Percentiles rank a stretch among this genome's conserved stretches.
These are phyloP conservation scores for Andrena minutula DNA, from an alignment of 2,888 invertebrate genomes.

Conservation along the genomic window DNA sequence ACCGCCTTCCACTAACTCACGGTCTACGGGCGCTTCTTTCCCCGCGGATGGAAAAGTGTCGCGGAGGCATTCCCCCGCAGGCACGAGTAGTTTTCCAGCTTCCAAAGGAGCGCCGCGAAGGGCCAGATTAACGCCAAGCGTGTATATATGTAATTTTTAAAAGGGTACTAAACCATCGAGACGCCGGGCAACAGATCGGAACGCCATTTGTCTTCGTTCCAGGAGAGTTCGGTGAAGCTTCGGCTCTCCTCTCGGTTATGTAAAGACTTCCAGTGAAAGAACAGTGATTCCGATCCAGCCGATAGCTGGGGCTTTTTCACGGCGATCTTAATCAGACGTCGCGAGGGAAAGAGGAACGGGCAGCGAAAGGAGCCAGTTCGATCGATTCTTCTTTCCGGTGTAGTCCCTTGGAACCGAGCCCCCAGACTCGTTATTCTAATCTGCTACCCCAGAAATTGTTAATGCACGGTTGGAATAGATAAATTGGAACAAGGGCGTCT, in stretches of 20 bases:
- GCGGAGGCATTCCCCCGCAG: background rate
- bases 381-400: conserved; percentile 10
- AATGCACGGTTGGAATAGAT: no score
- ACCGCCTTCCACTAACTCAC: conserved; percentile 38
- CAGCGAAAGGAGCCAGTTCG: conserved; percentile 17
- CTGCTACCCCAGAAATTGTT: no score
- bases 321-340: conserved; percentile 29
- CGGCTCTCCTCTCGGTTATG: background rate
- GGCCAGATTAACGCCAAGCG: conserved; percentile 2
- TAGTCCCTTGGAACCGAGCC: background rate
- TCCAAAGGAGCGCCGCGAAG: background rate
- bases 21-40: conserved; percentile 15
- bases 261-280: background rate
- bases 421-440: no score
- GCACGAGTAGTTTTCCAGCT: background rate
- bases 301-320: conserved; percentile 19
- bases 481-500: no score
- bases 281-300: background rate
- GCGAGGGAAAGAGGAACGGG: conserved; percentile 17
- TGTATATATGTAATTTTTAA: conserved; percentile 8
- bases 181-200: background rate
- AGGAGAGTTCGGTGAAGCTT: background rate
- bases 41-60: background rate
- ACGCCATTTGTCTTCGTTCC: background rate
- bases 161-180: background rate